A percentile compares a stretch with the other conserved stretches of the same genome.
phyloP scores from a whole-genome alignment of 1,140 invertebrate species.

The Drosophila novamexicana region DNA sequence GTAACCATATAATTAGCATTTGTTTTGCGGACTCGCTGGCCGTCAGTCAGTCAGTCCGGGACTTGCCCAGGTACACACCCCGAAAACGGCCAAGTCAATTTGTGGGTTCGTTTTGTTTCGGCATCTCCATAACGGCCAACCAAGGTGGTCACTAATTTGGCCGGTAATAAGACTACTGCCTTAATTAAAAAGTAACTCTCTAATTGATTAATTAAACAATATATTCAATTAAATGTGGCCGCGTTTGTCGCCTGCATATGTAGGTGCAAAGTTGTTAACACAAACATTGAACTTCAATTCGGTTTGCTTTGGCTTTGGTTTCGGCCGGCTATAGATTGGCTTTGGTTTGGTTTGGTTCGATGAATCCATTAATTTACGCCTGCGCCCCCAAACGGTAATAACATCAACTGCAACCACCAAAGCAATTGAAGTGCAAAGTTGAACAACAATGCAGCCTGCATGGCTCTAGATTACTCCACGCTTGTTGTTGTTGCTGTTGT shows the following conservation, averaged over 20 bases:
- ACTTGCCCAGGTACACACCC: conserved; percentile 78
- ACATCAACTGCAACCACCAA: conserved; percentile 30
- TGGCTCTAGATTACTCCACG: neutral
- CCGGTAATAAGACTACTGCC: conserved; percentile 43
- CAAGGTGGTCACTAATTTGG: conserved; percentile 69
- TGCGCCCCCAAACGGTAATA: conserved; percentile 65
- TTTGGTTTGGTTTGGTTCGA: conserved; percentile 45
- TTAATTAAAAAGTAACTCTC: conserved; percentile 72
- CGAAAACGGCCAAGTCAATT: conserved; percentile 63
- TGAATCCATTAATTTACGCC: conserved; percentile 82
- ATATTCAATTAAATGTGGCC: conserved; percentile 61
- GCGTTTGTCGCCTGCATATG: neutral
- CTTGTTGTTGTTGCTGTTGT: conserved; percentile 16
- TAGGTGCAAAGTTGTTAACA: conserved; percentile 79
- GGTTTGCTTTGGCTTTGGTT: conserved; percentile 21
- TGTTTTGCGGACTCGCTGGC: conserved; percentile 49
- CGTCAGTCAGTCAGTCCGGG: conserved; percentile 32
- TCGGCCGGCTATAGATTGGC: conserved; percentile 41
- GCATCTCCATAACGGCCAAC: conserved; percentile 48
- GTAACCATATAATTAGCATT: conserved; percentile 79
- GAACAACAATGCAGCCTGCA: conserved; percentile 59
- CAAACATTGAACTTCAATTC: conserved; percentile 77
- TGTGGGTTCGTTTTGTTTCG: conserved; percentile 67
- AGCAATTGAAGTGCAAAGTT: conserved; percentile 80
- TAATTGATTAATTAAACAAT: conserved; percentile 77